These are phyloP conservation scores for Entomobrya multifasciata DNA, from an alignment of 2,888 invertebrate species.

Conservation along the genomic window DNA sequence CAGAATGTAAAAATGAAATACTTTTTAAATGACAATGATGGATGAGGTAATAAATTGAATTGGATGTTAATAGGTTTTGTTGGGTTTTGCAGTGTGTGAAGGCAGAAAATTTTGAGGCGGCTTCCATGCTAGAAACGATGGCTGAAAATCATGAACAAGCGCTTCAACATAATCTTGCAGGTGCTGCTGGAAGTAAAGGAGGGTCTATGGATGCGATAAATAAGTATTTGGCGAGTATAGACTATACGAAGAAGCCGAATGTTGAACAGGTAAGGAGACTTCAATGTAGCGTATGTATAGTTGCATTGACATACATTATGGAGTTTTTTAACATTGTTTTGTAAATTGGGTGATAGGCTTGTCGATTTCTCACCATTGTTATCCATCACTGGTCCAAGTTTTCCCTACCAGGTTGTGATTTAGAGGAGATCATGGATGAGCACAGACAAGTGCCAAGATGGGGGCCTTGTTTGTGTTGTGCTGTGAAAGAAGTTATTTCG, in stretches of 20 bases:
- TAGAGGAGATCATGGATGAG: constrained; percentile 77
- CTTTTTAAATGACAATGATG: too few relatives aligned
- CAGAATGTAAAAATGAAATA: constrained; percentile 75
- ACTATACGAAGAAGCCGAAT: constrained; percentile 72
- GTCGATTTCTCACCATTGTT: constrained; percentile 77
- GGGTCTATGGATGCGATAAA: constrained; percentile 71
- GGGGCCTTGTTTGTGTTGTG: constrained; percentile 76
- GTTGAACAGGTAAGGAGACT: constrained; percentile 76
- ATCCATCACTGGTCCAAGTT: constrained; percentile 78
- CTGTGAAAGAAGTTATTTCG: constrained; percentile 77
- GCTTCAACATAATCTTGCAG: constrained; percentile 80
- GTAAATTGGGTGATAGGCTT: constrained; percentile 76
- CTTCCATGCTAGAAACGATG: constrained; percentile 82
- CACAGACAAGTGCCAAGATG: constrained; percentile 73
- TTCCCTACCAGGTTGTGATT: constrained; percentile 69
- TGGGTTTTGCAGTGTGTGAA: constrained; percentile 81
- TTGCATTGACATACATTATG: too few relatives aligned
- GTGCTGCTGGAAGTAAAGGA: constrained; percentile 53
- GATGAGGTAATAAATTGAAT: too few relatives aligned
- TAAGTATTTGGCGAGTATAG: constrained; percentile 71
- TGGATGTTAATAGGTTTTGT: too few relatives aligned
- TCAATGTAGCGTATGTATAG: too few relatives aligned
- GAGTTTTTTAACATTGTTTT: neutral
- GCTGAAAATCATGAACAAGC: constrained; percentile 82
- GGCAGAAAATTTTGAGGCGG: constrained; percentile 82